Evolutionary conservation across 1,140 invertebrate species (phyloP), one percentile per base, ranked within the genome.

Genomic region (Sitobion miscanthi): DNA sequence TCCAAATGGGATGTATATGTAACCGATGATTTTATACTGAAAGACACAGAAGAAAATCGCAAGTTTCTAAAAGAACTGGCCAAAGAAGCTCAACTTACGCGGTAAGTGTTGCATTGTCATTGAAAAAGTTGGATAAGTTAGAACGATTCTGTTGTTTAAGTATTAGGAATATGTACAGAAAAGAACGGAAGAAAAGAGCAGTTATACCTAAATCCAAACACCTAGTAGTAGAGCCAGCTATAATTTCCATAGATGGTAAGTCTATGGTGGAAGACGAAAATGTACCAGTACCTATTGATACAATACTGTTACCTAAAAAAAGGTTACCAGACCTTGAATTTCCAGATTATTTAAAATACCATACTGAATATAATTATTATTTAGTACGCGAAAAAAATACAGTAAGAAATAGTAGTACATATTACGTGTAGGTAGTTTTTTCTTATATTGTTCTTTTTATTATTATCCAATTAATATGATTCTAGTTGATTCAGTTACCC

Each of bases 1-100:
- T 97, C 97, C 1, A 98, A 98, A 9, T 99, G 98, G 98, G 98
- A 99, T 95, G 96, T 98, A 93, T 98, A 97, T 96, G 98, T 99
- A 35, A 96, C 97, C 94, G 98, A 98, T 95, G 97, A 98, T 94
- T 98, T 97, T 95, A 97, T 99, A 57, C 95, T 99, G 47, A 99
- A 98, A 96, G 98, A 98, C 94, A 99, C 97, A n/a, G 97, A 98
- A 94, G 98, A 98, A 95, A 99, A 99, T 95, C 96, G 97, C 87
- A 96, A 97, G 94, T 95, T 99, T 87, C 98, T 99, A 95, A 96
- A 97, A 94, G 97, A 98, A 95, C 96, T 99, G 87, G 98, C 98
- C 49, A 97, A 98, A 94, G 98, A 98, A 95, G 98, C 98, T 42
- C 97, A 98, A 94, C 96, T 98, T 93, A 97, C 98, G 95, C 95